Conservation (phyloP, 2,888 invertebrate species). For the Sinopyrophorus schimmeli region DNA sequence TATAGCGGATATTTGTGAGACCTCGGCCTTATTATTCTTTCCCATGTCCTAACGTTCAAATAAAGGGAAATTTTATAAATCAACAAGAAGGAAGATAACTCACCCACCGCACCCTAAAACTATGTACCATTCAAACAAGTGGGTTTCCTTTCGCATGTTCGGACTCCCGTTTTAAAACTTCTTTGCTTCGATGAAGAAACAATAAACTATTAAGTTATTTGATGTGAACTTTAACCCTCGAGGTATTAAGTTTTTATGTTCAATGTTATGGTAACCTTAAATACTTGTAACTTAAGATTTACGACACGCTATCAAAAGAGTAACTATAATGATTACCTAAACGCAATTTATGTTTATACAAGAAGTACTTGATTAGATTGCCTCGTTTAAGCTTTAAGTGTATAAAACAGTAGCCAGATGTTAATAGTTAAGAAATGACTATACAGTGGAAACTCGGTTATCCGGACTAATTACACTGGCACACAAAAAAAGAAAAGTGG, state of each 20-base stretch:
- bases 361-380: constrained; percentile 24
- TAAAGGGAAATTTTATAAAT: constrained; percentile 27
- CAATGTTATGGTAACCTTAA: constrained; percentile 22
- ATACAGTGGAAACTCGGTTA: too few relatives aligned
- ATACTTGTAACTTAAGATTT: constrained; percentile 24
- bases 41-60: constrained; percentile 28
- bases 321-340: constrained; percentile 23
- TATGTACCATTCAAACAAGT: too few relatives aligned
- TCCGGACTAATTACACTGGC: too few relatives aligned
- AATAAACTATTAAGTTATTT: neutral
- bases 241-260: constrained; percentile 9
- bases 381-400: constrained; percentile 24
- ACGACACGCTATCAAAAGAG: constrained; percentile 18
- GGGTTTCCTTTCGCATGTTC: neutral
- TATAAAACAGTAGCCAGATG: constrained; percentile 31
- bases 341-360: constrained; percentile 22
- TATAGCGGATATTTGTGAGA: too few relatives aligned
- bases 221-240: constrained; percentile 5
- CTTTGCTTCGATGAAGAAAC: neutral
- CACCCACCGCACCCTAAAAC: constrained; percentile 15
- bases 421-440: constrained; percentile 11
- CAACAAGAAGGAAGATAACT: constrained; percentile 21
- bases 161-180: neutral
- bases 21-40: constrained; percentile 26
- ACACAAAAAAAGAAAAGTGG: too few relatives aligned